Percentiles rank a stretch among this genome's conserved stretches.
Evolutionary conservation across 2,888 invertebrate species (phyloP).

Genomic region (Gymnoscelis rufifasciata): DNA sequence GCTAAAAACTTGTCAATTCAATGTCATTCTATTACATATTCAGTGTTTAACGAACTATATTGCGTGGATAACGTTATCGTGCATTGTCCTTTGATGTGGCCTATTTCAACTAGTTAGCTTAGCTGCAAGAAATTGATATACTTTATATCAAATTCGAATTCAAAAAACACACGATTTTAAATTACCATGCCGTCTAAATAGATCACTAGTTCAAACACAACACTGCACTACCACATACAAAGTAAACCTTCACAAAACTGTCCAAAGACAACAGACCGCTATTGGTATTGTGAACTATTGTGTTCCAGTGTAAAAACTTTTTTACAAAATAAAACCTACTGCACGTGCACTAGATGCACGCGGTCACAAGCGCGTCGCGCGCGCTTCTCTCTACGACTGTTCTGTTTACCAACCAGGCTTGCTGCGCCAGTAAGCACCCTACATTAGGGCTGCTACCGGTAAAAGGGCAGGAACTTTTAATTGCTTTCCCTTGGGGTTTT

Average conservation of each 20-base stretch:
- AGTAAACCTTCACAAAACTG: conserved; percentile 25
- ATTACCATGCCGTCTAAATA: neutral
- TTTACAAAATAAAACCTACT: conserved; percentile 2
- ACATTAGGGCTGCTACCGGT: conserved; percentile 39
- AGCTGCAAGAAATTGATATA: too few relatives aligned
- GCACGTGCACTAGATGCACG: too few relatives aligned
- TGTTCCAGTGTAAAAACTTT: conserved; percentile 8
- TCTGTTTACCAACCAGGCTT: conserved; percentile 53
- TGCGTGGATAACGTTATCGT: neutral
- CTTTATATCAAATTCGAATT: neutral
- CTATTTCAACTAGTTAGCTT: neutral
- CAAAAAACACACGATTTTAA: neutral
- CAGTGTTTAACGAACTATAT: neutral
- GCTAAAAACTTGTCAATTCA: conserved; percentile 1
- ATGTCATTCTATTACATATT: neutral
- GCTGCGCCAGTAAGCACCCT: conserved; percentile 49
- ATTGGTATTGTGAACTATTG: conserved; percentile 55
- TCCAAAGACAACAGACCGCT: conserved; percentile 52
- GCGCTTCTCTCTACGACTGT: conserved; percentile 58
- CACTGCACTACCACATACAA: conserved; percentile 4
- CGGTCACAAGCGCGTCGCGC: conserved; percentile 42
- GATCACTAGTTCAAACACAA: conserved; percentile 9
- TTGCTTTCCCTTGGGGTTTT: conserved; percentile 1
- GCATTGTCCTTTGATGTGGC: neutral
- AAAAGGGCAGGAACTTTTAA: conserved; percentile 17